A percentile compares a stretch with the other conserved stretches of the same genome.
phyloP scores from a whole-genome alignment of 2,888 invertebrate species.

The Hoplodrina blanda region DNA sequence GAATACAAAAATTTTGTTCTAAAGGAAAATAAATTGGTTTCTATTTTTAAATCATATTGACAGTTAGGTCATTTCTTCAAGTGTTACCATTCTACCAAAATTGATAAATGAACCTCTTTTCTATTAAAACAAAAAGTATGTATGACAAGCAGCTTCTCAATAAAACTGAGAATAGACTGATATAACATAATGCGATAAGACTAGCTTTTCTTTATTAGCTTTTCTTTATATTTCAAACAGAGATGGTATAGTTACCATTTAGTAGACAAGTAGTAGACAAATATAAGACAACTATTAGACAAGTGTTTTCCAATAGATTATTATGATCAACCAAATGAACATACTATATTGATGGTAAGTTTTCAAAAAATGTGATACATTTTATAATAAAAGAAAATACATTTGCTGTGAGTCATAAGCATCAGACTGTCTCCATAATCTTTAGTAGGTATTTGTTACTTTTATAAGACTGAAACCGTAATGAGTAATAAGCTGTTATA shows the following conservation, averaged over 20 bases:
- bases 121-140: conserved; percentile 22
- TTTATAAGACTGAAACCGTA: neutral
- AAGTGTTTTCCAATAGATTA: neutral
- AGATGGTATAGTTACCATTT: neutral
- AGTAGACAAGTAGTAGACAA: too few relatives aligned
- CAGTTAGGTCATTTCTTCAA: conserved; percentile 40
- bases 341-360: neutral
- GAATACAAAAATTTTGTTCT: conserved; percentile 80
- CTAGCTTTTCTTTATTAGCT: neutral
- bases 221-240: neutral
- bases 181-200: neutral
- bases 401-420: conserved; percentile 14
- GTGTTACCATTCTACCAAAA: conserved; percentile 52
- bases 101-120: conserved; percentile 17
- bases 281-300: neutral
- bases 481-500: conserved; percentile 4
- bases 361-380: neutral
- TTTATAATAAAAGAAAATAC: neutral
- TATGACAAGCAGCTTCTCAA: neutral
- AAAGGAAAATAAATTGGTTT: conserved; percentile 74
- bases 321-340: neutral
- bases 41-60: conserved; percentile 78
- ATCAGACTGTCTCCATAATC: conserved; percentile 6
- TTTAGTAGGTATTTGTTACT: neutral
- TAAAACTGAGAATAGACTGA: neutral